A percentile compares a stretch with the other conserved stretches of the same genome.
These are phyloP conservation scores for Catostomus latipinnis DNA, from an alignment of 2,797 vertebrate species.

Conservation along the genomic window DNA sequence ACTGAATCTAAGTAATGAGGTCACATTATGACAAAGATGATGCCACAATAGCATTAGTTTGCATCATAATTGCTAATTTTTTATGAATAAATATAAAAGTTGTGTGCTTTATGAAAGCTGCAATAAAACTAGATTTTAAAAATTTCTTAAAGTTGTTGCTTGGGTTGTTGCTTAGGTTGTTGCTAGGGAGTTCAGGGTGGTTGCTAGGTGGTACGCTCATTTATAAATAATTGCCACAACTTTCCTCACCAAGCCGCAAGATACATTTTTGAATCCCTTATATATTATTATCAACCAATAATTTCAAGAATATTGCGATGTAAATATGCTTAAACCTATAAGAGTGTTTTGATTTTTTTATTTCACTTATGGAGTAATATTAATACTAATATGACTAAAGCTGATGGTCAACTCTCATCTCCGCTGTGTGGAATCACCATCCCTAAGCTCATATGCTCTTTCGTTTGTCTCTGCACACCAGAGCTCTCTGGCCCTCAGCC, in stretches of 20 bases:
- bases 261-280: too few species aligned
- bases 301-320: too few species aligned
- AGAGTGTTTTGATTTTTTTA: too few species aligned
- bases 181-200: background rate
- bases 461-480: constrained; percentile 55
- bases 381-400: constrained; percentile 38
- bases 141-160: background rate
- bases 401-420: constrained; percentile 45
- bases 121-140: background rate
- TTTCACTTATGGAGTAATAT: background rate
- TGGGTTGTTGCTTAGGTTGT: background rate
- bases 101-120: too few species aligned
- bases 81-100: background rate
- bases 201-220: background rate
- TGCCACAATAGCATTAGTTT: background rate
- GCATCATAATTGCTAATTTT: background rate
- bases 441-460: constrained; percentile 63
- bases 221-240: background rate
- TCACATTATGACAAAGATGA: background rate
- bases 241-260: too few species aligned
- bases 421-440: constrained; percentile 51
- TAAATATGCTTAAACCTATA: too few species aligned
- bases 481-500: constrained; percentile 44
- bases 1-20: background rate
- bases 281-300: too few species aligned